Evolutionary conservation across 2,797 vertebrate genomes (phyloP), one percentile per base, ranked within the genome.

Genomic region (Chloroceryle amazona): DNA sequence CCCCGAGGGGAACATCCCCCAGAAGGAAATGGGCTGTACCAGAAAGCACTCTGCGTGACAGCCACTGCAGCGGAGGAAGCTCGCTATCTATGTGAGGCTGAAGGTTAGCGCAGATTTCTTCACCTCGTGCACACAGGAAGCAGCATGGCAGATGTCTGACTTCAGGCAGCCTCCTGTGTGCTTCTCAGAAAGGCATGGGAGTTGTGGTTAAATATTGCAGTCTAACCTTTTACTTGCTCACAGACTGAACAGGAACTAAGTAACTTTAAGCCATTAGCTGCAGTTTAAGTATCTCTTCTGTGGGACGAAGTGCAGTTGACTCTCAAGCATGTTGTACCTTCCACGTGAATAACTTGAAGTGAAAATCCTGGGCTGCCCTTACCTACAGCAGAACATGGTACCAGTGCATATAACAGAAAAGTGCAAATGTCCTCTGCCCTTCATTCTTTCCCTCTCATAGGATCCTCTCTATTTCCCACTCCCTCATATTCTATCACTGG

Each of bases 201-300:
- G 52, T 23, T 92, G 60, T 74, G 52, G 79, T 95, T 93, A 89
- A 93, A 71, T 92, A 82, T 80, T 89, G 71, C 44, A 74, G 52
- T 47, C 71, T 90, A 91, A 89, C 49, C 60, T 89, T 82, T 87
- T 54, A 11, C 61, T 63, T 92, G 55, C 63, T 79, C 47, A 60
- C 31, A 81, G 66, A 51, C 35, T 3, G 3, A 91, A 46, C 10
- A 58, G 61, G 62, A 89, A 26, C 63, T 88, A 51, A 89, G 67
- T 86, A 57, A 71, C 57, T 95, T 91, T 58, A 81, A 73, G 66
- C 66, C 41, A 61, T 89, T 92, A 73, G 52, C 41, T 87, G 37
- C 7, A 17, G 68, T 94, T 88, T 90, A 88, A 93, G 44, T 61
- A n/a, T 91, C 76, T 90, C 46, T 93, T 81, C 68, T 14, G 12